Conservation (phyloP, 2,113 vertebrate genomes). For the Pluvialis apricaria region DNA sequence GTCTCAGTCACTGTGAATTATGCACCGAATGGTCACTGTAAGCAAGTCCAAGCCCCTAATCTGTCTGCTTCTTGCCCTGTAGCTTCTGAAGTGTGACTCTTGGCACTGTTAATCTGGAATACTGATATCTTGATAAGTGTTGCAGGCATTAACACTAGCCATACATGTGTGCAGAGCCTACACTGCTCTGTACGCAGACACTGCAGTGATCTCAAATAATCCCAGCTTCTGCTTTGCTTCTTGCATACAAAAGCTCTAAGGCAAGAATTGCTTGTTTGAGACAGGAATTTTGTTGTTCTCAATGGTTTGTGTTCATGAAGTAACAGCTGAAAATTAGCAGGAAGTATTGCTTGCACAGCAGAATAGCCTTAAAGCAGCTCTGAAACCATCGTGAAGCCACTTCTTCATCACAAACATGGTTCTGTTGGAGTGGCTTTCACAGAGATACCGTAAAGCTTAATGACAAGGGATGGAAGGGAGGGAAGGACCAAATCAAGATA, state of each 20-base stretch:
- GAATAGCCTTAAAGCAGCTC: neutral
- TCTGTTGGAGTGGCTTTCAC: neutral
- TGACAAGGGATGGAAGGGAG: neutral
- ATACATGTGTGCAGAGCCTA: neutral
- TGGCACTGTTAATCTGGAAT: neutral
- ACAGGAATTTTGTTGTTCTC: neutral
- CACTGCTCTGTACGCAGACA: neutral
- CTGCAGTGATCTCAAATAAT: neutral
- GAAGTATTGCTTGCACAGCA: rapidly evolving
- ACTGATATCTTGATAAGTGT: neutral
- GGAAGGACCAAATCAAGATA: neutral
- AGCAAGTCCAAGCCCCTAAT: neutral
- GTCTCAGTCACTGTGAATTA: neutral
- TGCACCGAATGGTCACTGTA: neutral
- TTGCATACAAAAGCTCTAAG: neutral
- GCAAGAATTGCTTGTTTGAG: neutral
- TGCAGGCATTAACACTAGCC: neutral
- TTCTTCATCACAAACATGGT: neutral
- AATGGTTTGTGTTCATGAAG: neutral
- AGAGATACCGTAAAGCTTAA: neutral
- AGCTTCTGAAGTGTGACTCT: slow-evolving; percentile 12
- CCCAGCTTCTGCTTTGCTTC: neutral
- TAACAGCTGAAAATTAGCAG: neutral
- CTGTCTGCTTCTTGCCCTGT: slow-evolving; percentile 4
- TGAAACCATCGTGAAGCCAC: neutral